phyloP scores from a whole-genome alignment of 1,140 invertebrate species.

The Drosophila ananassae region DNA sequence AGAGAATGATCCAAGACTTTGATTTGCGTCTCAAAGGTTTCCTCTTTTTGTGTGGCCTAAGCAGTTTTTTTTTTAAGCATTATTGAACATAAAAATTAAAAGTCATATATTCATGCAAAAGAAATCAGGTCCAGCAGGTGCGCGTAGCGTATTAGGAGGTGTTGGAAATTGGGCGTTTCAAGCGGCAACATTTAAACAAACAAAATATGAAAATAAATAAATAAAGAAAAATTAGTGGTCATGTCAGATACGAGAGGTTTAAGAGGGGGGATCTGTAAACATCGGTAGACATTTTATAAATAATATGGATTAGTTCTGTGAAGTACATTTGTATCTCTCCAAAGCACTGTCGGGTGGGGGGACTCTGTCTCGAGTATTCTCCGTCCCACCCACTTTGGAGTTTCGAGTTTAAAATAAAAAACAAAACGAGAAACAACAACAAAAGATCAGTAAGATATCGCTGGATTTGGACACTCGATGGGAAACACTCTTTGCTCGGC shows the following conservation, averaged over 20 bases:
- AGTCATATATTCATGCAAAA: slow-evolving; percentile 53
- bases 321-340: slow-evolving; percentile 2
- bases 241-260: slow-evolving; percentile 21
- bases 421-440: slow-evolving; percentile 67
- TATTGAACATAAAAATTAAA: slow-evolving; percentile 39
- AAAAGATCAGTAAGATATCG: slow-evolving; percentile 51
- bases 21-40: slow-evolving; percentile 96
- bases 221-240: slow-evolving; percentile 65
- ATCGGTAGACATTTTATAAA: slow-evolving; percentile 83
- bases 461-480: slow-evolving; percentile 59
- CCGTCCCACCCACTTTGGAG: slow-evolving; percentile 3
- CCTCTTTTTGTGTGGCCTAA: slow-evolving; percentile 98
- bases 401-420: slow-evolving; percentile 14
- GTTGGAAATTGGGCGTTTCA: slow-evolving; percentile 26
- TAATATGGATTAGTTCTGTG: background rate
- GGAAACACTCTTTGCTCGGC: slow-evolving; percentile 64
- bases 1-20: slow-evolving; percentile 95
- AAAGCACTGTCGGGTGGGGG: background rate
- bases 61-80: slow-evolving; percentile 17
- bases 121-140: slow-evolving; percentile 54
- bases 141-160: slow-evolving; percentile 42
- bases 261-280: slow-evolving; percentile 20
- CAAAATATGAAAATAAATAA: slow-evolving; percentile 69
- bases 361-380: slow-evolving; percentile 13
- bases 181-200: slow-evolving; percentile 57